Evolutionary conservation across 2,113 vertebrate species (phyloP), one percentile per base, ranked within the genome.

Genomic region (Oophaga pumilio): DNA sequence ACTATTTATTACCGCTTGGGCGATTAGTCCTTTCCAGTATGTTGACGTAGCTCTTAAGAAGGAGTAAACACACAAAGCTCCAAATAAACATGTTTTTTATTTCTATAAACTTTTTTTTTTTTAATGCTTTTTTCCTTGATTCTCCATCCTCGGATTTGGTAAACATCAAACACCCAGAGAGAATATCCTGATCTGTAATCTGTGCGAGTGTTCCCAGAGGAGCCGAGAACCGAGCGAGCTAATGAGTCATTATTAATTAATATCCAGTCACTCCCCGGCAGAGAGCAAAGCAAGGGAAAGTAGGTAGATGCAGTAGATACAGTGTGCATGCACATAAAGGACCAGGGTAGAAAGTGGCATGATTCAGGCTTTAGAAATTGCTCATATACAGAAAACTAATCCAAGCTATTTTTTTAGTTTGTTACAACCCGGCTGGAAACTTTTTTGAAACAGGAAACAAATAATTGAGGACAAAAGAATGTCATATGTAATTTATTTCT

Each of bases 191-290:
- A 74, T 85, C 74, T 49, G 59, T 60, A 73, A 85, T 85, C 68
- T 74, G 68, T 60, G 53, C 24, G 69, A 85, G 53, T 74, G 83
- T 60, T 85, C 69, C 83, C 69, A 56, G 52, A 85, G 66, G 83
- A 74, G 82, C 66, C 24, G 6, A 12, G 17, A 24, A 24, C 78
- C 14, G 24, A 43, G 17, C 4, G 52, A 84, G 68, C 66, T 84
- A 84, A 84, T 74, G 82, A 69, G 68, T 57, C 69, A 85, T 85
- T 56, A 74, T 56, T 85, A 74, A 76, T 85, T 60, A 85, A 74
- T 85, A 59, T 85, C 69, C 28, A 49, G 20, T 60, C 83, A n/a
- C 52, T 57, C 24, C 68, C 53, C 17, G 6, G 26, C 50, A 84
- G 52, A 26, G 56, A 0, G 33, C 33, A 43, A 43, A 43, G 33